Evolutionary conservation across 1,140 invertebrate genomes (phyloP), one percentile per base, ranked within the genome.

Genomic region (Drosophila miranda): DNA sequence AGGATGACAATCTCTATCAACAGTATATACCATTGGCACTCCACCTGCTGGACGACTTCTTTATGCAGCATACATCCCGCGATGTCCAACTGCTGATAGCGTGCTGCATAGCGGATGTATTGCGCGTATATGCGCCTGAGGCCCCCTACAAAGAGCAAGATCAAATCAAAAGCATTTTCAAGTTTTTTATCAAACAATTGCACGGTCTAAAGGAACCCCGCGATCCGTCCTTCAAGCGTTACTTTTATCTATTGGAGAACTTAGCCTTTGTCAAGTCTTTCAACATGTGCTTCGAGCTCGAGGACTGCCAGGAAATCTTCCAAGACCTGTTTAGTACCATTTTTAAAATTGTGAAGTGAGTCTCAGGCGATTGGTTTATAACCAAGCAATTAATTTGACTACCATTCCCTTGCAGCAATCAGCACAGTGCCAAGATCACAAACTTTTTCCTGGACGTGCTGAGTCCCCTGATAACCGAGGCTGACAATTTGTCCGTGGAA

Each of bases 211-310:
- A 97, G 90, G 98, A 99, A 93, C 97, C 98, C 0, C 98, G 99
- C 91, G 97, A 99, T 92, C 97, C 98, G 21, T 97, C 98, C 2
- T 99, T 99, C 91, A 99, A 99, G 91, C 93, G 98, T 74, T 99
- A 99, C 91, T 99, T 99, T 92, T 99, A 99, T 92, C 92, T 97
- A 46, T 92, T 98, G 62, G 96, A 99, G 93, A 99, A 99, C 92
- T 93, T 99, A 66, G 98, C 98, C 8, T 99, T 98, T 92, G 98
- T 99, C 19, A 99, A 99, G 91, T 98, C 98, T 0, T 99, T 99
- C 91, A 99, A 99, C 91, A 99, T 99, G 95, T 99, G 98, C 91
- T 98, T 99, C 91, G 98, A 99, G 90, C 91, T 99, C 42, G 98
- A 99, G 91, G 98, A 99, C 91, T 98, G 96, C 81, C 97, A 99